Conservation (phyloP, 1,140 invertebrate genomes). For the Drosophila ogumai region DNA sequence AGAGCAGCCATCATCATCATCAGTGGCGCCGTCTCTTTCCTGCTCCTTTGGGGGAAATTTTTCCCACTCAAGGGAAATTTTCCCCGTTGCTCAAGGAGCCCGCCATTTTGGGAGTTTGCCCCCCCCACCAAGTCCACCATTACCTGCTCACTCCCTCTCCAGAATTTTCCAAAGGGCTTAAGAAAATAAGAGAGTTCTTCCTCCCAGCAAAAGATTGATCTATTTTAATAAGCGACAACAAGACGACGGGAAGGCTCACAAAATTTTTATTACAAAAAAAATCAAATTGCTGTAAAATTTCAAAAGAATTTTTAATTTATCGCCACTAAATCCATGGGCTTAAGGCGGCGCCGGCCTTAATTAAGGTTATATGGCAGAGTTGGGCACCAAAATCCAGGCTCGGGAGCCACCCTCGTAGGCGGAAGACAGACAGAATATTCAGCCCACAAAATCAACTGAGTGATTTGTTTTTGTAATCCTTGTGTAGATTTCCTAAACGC, state of each 20-base stretch:
- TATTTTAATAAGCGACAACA: conserved; percentile 69
- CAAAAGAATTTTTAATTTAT: conserved; percentile 60
- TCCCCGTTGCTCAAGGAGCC: neutral
- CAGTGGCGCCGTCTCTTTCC: conserved; percentile 65
- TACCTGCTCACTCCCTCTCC: neutral
- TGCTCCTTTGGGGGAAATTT: conserved; percentile 67
- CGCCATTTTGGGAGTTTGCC: conserved; percentile 53
- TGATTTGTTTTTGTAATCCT: neutral
- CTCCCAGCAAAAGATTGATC: conserved; percentile 63
- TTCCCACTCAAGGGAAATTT: conserved; percentile 27
- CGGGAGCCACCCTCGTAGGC: neutral
- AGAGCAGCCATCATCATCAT: conserved; percentile 9
- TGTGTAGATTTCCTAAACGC: neutral
- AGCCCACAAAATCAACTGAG: neutral
- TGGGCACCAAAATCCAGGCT: neutral
- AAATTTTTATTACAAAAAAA: conserved; percentile 50
- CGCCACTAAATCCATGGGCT: conserved; percentile 9
- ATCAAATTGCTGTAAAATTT: conserved; percentile 45
- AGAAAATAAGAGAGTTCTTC: neutral
- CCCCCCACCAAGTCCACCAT: neutral
- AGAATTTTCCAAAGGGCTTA: neutral
- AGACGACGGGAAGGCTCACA: conserved; percentile 29
- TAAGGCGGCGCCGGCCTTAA: conserved; percentile 2
- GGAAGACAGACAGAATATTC: neutral
- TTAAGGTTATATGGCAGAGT: conserved; percentile 14